Conservation (phyloP, 2,113 vertebrate genomes). For the Tupaia tana region DNA sequence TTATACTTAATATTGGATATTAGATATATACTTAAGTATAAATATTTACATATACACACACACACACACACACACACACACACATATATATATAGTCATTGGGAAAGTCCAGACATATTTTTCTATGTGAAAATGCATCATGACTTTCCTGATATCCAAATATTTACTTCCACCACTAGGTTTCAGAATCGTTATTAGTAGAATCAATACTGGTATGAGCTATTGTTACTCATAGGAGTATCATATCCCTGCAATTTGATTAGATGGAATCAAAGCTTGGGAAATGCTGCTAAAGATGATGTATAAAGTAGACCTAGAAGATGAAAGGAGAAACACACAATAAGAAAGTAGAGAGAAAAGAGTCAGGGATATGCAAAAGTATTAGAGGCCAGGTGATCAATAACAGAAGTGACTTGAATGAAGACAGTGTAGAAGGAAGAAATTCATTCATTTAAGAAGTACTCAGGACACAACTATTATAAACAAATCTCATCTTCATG, state of each 20-base stretch:
- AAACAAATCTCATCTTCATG: not conserved
- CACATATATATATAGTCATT: too few relatives aligned
- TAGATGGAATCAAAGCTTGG: not conserved
- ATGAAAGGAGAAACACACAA: not conserved
- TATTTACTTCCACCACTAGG: not conserved
- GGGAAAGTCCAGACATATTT: too few relatives aligned
- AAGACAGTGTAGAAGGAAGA: not conserved
- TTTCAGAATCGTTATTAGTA: not conserved
- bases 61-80: too few relatives aligned
- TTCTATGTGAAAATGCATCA: too few relatives aligned
- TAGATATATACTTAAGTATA: too few relatives aligned
- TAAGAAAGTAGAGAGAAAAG: conserved; percentile 18
- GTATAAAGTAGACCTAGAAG: not conserved
- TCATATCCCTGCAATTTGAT: not conserved
- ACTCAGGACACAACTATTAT: not conserved
- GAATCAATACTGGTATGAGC: not conserved
- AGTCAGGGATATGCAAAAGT: not conserved
- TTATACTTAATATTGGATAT: too few relatives aligned
- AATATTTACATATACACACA: too few relatives aligned
- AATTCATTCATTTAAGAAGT: conserved; percentile 1
- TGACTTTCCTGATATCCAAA: too few relatives aligned
- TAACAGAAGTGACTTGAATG: conserved; percentile 14
- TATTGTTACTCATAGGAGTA: not conserved
- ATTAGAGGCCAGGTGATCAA: not conserved
- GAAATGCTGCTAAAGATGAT: not conserved